Percentiles rank a stretch among this genome's conserved stretches.
Evolutionary conservation across 2,113 vertebrate genomes (phyloP).

Genomic region (Tupaia tana): DNA sequence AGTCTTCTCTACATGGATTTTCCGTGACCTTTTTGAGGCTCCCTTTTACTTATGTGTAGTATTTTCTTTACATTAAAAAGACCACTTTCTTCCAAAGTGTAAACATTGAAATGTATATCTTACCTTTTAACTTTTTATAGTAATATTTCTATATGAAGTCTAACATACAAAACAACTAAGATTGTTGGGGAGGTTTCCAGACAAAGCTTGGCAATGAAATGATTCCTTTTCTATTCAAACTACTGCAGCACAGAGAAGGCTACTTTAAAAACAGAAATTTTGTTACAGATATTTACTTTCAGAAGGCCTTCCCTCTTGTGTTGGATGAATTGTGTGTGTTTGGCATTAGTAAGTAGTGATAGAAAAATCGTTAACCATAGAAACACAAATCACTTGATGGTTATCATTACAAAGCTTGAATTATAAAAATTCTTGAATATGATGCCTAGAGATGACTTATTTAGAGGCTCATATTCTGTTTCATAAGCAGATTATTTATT

Average conservation of each 20-base stretch:
- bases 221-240: neutral
- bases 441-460: neutral
- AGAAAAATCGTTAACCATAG: neutral
- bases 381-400: neutral
- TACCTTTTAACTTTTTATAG: neutral
- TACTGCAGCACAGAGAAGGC: neutral
- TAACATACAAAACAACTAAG: neutral
- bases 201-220: neutral
- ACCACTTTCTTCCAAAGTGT: neutral
- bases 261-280: conserved; percentile 36
- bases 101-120: neutral
- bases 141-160: neutral
- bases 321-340: neutral
- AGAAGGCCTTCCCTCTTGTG: neutral
- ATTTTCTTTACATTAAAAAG: neutral
- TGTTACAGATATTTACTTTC: neutral
- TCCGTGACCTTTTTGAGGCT: too few species aligned
- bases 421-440: neutral
- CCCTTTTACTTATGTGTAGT: neutral
- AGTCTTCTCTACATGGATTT: too few species aligned
- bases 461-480: neutral
- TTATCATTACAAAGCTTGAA: neutral
- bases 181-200: neutral
- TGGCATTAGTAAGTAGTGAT: neutral
- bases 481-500: neutral